Evolutionary conservation across 1,140 invertebrate genomes (phyloP), one percentile per base, ranked within the genome.

Genomic region (Ceratosolen fusciceps): DNA sequence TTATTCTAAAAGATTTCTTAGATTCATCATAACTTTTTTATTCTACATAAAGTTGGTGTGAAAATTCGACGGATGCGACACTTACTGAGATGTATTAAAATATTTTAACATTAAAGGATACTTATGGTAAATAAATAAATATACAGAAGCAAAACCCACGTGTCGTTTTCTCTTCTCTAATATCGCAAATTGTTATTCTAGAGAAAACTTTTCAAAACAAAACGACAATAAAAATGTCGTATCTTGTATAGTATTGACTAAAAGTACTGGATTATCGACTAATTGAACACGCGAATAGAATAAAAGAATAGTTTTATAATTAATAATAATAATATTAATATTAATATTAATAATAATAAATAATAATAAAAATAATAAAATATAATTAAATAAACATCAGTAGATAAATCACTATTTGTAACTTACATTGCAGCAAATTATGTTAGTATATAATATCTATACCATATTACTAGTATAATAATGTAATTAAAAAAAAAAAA

Each of bases 81-180:
- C 29, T 70, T 70, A 70, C 19, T 26, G 3, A 47, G 10, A 19
- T 49, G 67, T 29, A 29, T 49, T 49, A 21, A 70, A 70, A 47
- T 70, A 26, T 70, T 70, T 70, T 70, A 26, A 70, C 10, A 0
- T 14, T 0, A 29, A 24, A 47, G 24, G 47, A 73, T 58, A 56
- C 56, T 31, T 16, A 31, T 70, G 49, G n/a, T n/a, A n/a, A 47
- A 58, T 58, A 43, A 56, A 60, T n/a, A 70, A 31, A 56, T 77
- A 77, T 58, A 39, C 75, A 77, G 65, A 70, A 77, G 24, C 75
- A 77, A 70, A 77, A 77, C 39, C 43, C 65, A 47, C 39, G 47
- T 37, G 4, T 19, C 21, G 31, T 34, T 65, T 56, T 56, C 14
- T 56, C 31, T 65, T 65, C 60, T 37, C 60, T 74, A 60, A 19